Percentiles rank a stretch among this genome's conserved stretches.
Evolutionary conservation across 2,888 invertebrate species (phyloP).

Genomic region (Aleiodes alternator): DNA sequence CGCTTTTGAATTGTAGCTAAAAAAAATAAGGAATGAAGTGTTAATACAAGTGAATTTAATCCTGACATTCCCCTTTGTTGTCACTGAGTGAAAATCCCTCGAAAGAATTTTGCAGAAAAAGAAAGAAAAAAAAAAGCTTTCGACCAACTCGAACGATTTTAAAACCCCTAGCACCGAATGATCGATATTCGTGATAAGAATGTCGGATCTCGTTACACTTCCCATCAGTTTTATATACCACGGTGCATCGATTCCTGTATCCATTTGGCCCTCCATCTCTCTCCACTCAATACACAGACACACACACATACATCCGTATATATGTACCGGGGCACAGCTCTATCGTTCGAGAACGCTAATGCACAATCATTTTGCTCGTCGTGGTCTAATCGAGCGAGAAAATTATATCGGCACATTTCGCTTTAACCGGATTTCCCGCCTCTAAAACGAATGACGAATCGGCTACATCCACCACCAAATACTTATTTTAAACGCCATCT

Average conservation of each 20-base stretch:
- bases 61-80: too few species aligned
- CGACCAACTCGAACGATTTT: conserved; percentile 4
- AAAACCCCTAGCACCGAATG: conserved; percentile 25
- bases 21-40: too few species aligned
- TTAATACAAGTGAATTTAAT: too few species aligned
- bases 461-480: conserved; percentile 19
- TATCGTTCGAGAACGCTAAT: conserved; percentile 10
- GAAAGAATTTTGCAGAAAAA: too few species aligned
- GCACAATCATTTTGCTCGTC: conserved; percentile 41
- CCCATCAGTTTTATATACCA: conserved; percentile 39
- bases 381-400: conserved; percentile 64
- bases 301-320: conserved; percentile 14
- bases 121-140: background rate
- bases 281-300: conserved; percentile 14
- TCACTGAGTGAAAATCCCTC: too few species aligned
- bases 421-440: conserved; percentile 43
- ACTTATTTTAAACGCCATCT: conserved; percentile 10
- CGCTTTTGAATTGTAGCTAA: too few species aligned
- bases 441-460: conserved; percentile 39
- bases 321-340: conserved; percentile 4
- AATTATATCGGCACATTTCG: conserved; percentile 60
- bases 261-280: conserved; percentile 29
- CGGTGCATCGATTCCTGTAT: conserved; percentile 17
- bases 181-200: conserved; percentile 37
- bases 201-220: conserved; percentile 37